Conservation (phyloP, 2,113 vertebrate genomes). For the Mesoclemmys tuberculata region DNA sequence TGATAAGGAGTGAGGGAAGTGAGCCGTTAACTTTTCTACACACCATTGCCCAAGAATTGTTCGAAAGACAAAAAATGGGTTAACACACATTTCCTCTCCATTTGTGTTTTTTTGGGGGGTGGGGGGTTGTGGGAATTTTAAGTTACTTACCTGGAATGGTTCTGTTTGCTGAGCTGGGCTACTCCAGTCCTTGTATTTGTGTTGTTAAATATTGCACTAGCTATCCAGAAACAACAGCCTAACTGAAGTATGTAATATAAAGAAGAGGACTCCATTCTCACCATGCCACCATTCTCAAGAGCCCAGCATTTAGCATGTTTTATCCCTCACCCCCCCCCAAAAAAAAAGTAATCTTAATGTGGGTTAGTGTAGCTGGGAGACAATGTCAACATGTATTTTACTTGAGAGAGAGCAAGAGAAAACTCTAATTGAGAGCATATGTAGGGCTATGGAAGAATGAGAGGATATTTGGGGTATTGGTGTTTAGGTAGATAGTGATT, state of each 20-base stretch:
- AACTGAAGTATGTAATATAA: not conserved
- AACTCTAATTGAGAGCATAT: not conserved
- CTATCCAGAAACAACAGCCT: not conserved
- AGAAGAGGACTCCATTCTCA: not conserved
- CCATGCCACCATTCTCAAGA: not conserved
- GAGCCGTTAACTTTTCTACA: not conserved
- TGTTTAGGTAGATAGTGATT: not conserved
- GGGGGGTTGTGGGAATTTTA: not conserved
- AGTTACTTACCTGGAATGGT: not conserved
- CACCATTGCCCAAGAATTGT: not conserved
- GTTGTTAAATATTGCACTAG: not conserved
- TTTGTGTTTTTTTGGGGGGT: not conserved
- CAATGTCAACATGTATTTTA: not conserved
- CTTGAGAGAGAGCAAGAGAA: not conserved
- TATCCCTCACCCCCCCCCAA: not conserved
- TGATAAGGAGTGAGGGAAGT: not conserved
- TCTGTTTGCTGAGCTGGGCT: not conserved
- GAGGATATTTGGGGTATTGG: not conserved
- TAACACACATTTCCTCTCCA: not conserved
- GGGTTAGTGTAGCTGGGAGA: not conserved
- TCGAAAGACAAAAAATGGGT: not conserved
- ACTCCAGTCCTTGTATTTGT: not conserved
- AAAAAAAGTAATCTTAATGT: not conserved
- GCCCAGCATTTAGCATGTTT: not conserved
- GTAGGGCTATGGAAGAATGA: not conserved